Evolutionary conservation across 1,140 invertebrate genomes (phyloP).

Genomic region (Adoxophyes honmai): DNA sequence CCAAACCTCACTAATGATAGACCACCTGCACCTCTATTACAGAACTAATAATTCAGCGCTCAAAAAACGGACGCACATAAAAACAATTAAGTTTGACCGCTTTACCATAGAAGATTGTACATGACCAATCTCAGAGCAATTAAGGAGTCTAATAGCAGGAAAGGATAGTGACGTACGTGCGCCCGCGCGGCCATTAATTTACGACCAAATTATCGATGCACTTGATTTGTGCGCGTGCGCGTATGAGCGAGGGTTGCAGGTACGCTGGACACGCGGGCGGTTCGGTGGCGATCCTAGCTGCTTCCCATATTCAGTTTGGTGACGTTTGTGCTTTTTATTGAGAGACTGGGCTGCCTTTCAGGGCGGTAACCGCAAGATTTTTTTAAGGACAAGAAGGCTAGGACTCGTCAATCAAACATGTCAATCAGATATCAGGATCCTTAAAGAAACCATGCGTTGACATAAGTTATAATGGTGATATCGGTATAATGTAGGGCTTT

Average conservation of each 20-base stretch:
- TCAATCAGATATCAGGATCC: no score
- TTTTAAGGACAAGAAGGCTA: no score
- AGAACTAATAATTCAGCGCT: conserved; percentile 62
- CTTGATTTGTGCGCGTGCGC: not conserved
- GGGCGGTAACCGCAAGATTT: not conserved
- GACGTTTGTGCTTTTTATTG: not conserved
- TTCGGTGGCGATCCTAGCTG: not conserved
- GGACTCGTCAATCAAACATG: no score
- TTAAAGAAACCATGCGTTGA: no score
- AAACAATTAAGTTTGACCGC: conserved; percentile 72
- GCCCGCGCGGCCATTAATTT: conserved; percentile 31
- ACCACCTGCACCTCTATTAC: conserved; percentile 54
- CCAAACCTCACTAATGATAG: conserved; percentile 45
- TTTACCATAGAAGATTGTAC: conserved; percentile 71
- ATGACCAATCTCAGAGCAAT: conserved; percentile 66
- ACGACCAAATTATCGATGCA: conserved; percentile 19
- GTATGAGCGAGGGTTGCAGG: not conserved
- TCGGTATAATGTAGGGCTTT: no score
- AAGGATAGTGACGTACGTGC: conserved; percentile 59
- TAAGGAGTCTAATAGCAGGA: conserved; percentile 70
- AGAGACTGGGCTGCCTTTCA: not conserved
- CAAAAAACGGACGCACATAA: conserved; percentile 68
- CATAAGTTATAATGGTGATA: no score
- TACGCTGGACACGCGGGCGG: not conserved
- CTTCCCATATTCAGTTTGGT: not conserved